Percentiles rank a stretch among this genome's conserved stretches.
Evolutionary conservation across 2,797 vertebrate species (phyloP).

Genomic region (Picus viridis): DNA sequence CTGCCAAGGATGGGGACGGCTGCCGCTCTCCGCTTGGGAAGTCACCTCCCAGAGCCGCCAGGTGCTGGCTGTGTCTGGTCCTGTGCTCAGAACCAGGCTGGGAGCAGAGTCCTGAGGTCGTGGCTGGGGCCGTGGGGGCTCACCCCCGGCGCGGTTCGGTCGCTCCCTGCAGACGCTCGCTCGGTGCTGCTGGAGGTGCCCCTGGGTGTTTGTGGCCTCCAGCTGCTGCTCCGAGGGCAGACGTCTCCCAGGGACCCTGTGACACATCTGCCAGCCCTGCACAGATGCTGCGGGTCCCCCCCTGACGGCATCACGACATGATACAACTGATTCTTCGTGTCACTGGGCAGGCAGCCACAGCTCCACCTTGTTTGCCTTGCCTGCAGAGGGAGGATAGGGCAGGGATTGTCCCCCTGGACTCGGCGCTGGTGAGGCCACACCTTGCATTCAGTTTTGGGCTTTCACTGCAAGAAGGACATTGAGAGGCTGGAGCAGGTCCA

Average conservation of each 20-base stretch:
- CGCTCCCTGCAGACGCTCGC: not conserved
- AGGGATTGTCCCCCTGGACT: not conserved
- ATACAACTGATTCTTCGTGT: not conserved
- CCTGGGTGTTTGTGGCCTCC: not conserved
- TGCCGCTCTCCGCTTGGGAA: not conserved
- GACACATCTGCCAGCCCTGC: not conserved
- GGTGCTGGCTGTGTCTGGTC: rapidly evolving
- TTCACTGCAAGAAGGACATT: not conserved
- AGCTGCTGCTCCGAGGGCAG: not conserved
- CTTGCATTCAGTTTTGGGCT: not conserved
- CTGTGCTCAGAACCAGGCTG: not conserved
- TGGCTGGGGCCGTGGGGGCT: too few species aligned
- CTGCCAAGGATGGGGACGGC: rapidly evolving
- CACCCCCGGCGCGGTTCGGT: not conserved
- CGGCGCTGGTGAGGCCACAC: not conserved
- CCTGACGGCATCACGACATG: not conserved
- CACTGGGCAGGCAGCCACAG: not conserved
- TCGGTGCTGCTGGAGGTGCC: not conserved
- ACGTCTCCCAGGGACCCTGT: not conserved
- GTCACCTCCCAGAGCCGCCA: rapidly evolving
- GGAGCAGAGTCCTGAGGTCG: not conserved
- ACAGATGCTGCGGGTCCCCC: not conserved
- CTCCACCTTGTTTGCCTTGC: not conserved
- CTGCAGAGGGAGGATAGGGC: not conserved
- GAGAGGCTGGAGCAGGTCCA: not conserved